These are phyloP conservation scores for Mesorhabditis sp. DNA, from an alignment of 2,888 invertebrate genomes.

Conservation along the genomic window DNA sequence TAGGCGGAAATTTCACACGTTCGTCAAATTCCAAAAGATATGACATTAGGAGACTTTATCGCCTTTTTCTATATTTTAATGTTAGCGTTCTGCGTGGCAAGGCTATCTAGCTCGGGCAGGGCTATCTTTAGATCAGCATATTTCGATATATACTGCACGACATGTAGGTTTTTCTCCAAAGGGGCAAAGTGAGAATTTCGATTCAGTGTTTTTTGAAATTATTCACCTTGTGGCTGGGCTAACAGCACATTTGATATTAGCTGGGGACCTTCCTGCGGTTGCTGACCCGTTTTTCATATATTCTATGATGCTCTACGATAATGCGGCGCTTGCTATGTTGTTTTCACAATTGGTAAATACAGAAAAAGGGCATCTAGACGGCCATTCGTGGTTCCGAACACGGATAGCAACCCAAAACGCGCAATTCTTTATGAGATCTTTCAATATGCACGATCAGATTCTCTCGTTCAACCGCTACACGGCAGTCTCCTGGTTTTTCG, in stretches of 20 bases:
- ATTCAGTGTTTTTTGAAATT: not conserved
- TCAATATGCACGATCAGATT: not conserved
- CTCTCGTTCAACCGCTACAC: constrained; percentile 4
- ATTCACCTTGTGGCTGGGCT: constrained; percentile 1
- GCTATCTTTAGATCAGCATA: not conserved
- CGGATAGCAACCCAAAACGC: not conserved
- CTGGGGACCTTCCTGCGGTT: not conserved
- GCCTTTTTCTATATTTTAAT: too few relatives aligned
- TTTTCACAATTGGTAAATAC: not conserved
- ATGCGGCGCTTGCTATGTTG: not conserved
- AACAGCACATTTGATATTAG: not conserved
- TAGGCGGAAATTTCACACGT: too few relatives aligned
- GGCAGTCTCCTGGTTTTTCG: not conserved
- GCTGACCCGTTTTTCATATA: not conserved
- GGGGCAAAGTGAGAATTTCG: not conserved
- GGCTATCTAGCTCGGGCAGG: not conserved
- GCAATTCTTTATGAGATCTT: not conserved
- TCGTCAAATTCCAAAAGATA: too few relatives aligned
- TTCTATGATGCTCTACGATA: not conserved
- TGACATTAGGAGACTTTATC: too few relatives aligned
- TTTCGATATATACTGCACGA: not conserved
- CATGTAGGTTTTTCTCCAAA: not conserved
- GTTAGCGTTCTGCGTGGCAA: not conserved
- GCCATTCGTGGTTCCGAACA: not conserved
- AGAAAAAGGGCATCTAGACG: too few relatives aligned